A percentile compares a stretch with the other conserved stretches of the same genome.
Evolutionary conservation across 2,113 vertebrate genomes (phyloP).

Genomic region (Panurus biarmicus): DNA sequence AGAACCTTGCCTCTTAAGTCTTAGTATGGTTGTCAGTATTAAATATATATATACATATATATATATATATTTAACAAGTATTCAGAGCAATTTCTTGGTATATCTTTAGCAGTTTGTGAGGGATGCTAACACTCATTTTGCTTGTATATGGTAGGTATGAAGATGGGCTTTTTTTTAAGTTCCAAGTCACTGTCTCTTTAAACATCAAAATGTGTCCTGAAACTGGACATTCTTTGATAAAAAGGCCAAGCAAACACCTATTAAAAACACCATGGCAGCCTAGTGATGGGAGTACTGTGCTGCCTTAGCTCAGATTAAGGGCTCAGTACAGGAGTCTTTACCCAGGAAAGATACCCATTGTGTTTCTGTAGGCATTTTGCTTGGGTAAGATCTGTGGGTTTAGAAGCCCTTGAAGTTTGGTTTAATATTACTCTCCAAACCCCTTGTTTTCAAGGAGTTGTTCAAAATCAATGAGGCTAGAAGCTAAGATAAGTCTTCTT

Average conservation of each 20-base stretch:
- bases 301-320: constrained; percentile 51
- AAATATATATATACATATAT: constrained; percentile 21
- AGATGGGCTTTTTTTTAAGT: background rate
- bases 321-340: constrained; percentile 26
- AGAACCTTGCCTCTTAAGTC: constrained; percentile 38
- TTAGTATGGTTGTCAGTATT: constrained; percentile 54
- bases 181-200: constrained; percentile 41
- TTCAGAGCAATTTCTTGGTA: constrained; percentile 50
- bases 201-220: constrained; percentile 57
- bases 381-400: constrained; percentile 38
- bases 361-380: background rate
- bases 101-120: constrained; percentile 54
- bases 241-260: constrained; percentile 51
- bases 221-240: constrained; percentile 37
- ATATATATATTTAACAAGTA: constrained; percentile 56
- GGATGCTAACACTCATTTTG: constrained; percentile 48
- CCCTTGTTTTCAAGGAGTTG: constrained; percentile 59
- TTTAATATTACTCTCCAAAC: constrained; percentile 58
- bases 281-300: constrained; percentile 23
- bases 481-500: constrained; percentile 55
- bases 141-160: background rate
- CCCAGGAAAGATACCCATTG: constrained; percentile 20
- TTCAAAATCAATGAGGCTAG: constrained; percentile 61
- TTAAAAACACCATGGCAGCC: constrained; percentile 63
- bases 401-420: constrained; percentile 61